Conservation (phyloP, 2,113 vertebrate species). For the Machaerirhynchus nigripectus region DNA sequence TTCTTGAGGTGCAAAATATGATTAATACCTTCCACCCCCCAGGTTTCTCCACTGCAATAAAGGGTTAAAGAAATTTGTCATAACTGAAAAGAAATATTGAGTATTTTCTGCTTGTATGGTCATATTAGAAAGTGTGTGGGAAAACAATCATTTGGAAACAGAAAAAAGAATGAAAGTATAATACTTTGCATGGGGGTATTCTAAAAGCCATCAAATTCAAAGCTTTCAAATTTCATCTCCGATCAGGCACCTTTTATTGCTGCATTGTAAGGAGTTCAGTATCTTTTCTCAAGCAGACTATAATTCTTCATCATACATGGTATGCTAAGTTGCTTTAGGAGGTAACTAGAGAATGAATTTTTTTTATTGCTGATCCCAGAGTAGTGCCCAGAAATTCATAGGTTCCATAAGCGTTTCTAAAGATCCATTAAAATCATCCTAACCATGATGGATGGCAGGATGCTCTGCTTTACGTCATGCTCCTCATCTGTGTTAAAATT, state of each 20-base stretch:
- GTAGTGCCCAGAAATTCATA: conserved; percentile 35
- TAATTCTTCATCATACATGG: conserved; percentile 34
- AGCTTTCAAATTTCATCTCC: conserved; percentile 9
- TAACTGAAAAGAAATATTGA: not conserved
- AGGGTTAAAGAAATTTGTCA: not conserved
- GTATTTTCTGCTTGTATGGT: not conserved
- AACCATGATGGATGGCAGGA: not conserved
- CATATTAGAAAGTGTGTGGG: not conserved
- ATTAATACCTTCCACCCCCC: not conserved
- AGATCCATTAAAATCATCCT: conserved; percentile 31
- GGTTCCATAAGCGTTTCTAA: conserved; percentile 30
- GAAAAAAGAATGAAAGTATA: not conserved
- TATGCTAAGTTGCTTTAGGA: conserved; percentile 38
- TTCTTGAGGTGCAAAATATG: not conserved
- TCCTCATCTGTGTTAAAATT: conserved; percentile 15
- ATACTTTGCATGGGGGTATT: not conserved
- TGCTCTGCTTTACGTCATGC: not conserved
- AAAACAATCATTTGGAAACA: not conserved
- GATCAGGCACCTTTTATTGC: conserved; percentile 47
- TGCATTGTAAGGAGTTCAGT: conserved; percentile 28
- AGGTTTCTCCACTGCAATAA: not conserved
- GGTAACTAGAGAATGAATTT: conserved; percentile 29
- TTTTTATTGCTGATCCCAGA: conserved; percentile 23
- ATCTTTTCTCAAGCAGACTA: conserved; percentile 26
- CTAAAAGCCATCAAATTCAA: conserved; percentile 18